Conservation (phyloP, 2,888 invertebrate species). For the Matsumyia berberina region DNA sequence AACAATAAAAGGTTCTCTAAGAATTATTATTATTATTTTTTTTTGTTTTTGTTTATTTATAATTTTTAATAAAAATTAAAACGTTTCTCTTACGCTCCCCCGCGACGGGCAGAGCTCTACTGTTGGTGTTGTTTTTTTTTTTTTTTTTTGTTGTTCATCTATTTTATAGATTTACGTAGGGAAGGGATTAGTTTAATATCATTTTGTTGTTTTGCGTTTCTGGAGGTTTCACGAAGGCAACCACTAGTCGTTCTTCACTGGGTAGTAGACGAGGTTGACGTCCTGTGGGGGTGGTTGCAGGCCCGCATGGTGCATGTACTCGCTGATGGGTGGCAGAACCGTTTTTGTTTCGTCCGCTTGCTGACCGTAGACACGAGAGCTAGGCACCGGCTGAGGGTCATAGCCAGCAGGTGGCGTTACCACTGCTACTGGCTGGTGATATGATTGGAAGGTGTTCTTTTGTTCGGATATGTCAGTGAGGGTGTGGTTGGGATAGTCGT, state of each 20-base stretch:
- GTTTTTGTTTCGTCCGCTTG: slow-evolving; percentile 81
- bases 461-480: slow-evolving; percentile 80
- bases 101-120: slow-evolving; percentile 43
- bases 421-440: slow-evolving; percentile 78
- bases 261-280: slow-evolving; percentile 83
- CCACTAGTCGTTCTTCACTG: slow-evolving; percentile 83
- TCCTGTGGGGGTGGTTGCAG: slow-evolving; percentile 80
- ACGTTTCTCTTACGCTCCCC: slow-evolving; percentile 58
- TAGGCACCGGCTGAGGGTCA: slow-evolving; percentile 78
- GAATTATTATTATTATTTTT: slow-evolving; percentile 42
- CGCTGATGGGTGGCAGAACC: slow-evolving; percentile 83
- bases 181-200: slow-evolving; percentile 75
- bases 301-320: slow-evolving; percentile 83
- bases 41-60: slow-evolving; percentile 52
- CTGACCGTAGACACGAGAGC: slow-evolving; percentile 81
- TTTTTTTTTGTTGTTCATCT: slow-evolving; percentile 68
- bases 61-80: slow-evolving; percentile 65
- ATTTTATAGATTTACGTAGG: slow-evolving; percentile 73
- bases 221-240: slow-evolving; percentile 19
- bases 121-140: too few species aligned
- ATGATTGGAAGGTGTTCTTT: slow-evolving; percentile 83
- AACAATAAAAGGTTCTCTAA: slow-evolving; percentile 74
- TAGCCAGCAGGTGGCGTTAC: slow-evolving; percentile 73
- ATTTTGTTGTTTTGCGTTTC: slow-evolving; percentile 52
- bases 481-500: slow-evolving; percentile 79